These are phyloP conservation scores for Calyptomena viridis DNA, from an alignment of 2,113 vertebrate species.

Conservation along the genomic window DNA sequence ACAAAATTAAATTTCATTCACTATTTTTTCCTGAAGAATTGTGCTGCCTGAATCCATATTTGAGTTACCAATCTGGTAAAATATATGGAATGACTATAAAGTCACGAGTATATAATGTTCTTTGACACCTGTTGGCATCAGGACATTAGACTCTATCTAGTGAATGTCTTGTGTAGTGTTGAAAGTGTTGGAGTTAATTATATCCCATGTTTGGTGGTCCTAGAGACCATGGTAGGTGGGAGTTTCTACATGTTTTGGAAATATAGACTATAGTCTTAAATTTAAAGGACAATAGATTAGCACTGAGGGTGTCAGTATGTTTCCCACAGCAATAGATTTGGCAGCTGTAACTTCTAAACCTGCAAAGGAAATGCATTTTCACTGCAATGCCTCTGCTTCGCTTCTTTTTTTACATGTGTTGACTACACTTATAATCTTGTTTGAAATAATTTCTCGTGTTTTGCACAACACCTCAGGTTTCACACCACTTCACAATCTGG, in stretches of 20 bases:
- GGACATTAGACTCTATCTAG: not conserved
- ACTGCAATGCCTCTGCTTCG: not conserved
- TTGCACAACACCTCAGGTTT: not conserved
- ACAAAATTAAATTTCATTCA: not conserved
- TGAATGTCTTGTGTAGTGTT: not conserved
- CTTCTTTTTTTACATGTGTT: not conserved
- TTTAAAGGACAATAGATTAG: not conserved
- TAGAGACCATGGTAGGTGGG: fast-evolving
- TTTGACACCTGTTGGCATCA: not conserved
- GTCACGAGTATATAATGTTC: not conserved
- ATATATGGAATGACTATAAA: not conserved
- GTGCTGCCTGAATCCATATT: not conserved
- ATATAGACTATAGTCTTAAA: not conserved
- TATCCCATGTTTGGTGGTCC: not conserved
- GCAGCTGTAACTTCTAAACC: not conserved
- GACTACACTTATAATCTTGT: not conserved
- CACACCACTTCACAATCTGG: not conserved
- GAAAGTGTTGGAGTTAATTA: not conserved
- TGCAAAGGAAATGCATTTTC: not conserved
- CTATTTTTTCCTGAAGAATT: not conserved
- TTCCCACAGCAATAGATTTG: not conserved
- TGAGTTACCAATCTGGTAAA: not conserved
- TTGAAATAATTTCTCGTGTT: not conserved
- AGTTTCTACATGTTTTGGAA: not conserved
- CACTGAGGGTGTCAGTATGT: not conserved